A percentile compares a stretch with the other conserved stretches of the same genome.
Evolutionary conservation across 2,888 invertebrate species (phyloP).

Genomic region (Nycteola revayana): DNA sequence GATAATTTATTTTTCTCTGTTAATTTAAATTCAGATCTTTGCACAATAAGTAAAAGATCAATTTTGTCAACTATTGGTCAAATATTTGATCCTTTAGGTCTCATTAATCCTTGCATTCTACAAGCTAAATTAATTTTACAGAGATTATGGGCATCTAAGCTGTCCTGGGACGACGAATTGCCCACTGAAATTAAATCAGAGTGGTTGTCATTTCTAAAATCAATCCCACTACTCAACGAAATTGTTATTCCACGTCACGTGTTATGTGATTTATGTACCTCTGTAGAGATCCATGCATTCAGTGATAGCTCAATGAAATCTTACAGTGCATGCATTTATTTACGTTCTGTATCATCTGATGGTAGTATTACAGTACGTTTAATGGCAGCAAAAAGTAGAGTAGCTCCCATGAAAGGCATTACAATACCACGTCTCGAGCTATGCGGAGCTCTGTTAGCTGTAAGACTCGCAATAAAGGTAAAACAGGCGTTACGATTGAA

Average conservation of each 20-base stretch:
- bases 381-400: slow-evolving; percentile 1
- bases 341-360: slow-evolving; percentile 1
- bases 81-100: no score
- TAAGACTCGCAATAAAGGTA: not conserved
- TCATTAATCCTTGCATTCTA: no score
- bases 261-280: not conserved
- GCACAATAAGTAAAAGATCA: slow-evolving; percentile 1
- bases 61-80: slow-evolving; percentile 2
- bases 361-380: not conserved
- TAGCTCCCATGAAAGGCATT: not conserved
- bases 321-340: not conserved
- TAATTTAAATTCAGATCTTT: not conserved
- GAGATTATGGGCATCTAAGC: slow-evolving; percentile 4
- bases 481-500: not conserved
- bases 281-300: not conserved
- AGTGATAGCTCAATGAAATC: not conserved
- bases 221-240: not conserved
- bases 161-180: slow-evolving; percentile 3
- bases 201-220: not conserved
- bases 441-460: slow-evolving; percentile 1
- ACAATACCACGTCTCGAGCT: not conserved
- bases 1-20: slow-evolving; percentile 3
- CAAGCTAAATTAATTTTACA: slow-evolving; percentile 4
- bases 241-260: not conserved
- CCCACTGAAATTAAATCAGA: slow-evolving; percentile 1